Conservation (phyloP, 2,113 vertebrate genomes). For the Dasyurus viverrinus region DNA sequence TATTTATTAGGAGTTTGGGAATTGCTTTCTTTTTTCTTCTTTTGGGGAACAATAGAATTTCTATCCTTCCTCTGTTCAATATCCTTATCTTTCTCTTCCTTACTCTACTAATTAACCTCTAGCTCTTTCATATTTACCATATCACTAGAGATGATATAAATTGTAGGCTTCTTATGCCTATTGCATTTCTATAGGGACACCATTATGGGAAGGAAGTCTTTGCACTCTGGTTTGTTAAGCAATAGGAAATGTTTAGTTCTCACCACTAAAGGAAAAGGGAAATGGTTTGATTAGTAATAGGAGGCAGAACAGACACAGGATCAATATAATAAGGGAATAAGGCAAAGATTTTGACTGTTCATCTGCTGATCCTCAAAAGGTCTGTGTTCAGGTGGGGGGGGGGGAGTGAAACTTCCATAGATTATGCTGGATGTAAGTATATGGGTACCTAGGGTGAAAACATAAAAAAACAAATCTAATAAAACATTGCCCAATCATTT, state of each 20-base stretch:
- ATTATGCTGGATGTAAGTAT: too few species aligned
- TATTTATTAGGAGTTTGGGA: neutral
- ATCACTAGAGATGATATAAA: neutral
- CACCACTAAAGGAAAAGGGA: neutral
- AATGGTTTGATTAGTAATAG: neutral
- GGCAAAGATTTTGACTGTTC: neutral
- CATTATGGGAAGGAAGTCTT: slow-evolving; percentile 15
- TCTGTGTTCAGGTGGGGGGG: neutral
- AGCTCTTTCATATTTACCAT: neutral
- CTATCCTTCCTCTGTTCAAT: neutral
- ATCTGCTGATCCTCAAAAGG: neutral
- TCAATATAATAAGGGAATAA: neutral
- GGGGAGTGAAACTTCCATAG: neutral
- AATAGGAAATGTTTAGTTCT: neutral
- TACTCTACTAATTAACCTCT: neutral
- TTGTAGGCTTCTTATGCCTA: neutral
- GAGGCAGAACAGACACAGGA: neutral
- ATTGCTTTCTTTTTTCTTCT: neutral
- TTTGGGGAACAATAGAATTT: neutral
- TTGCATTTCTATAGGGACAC: neutral
- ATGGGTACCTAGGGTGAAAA: neutral
- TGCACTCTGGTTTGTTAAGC: neutral
- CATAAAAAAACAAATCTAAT: neutral
- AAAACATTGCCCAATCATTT: neutral
- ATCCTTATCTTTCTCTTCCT: neutral